Conservation (phyloP, 1,140 invertebrate species). For the Chironomus striatipennis region DNA sequence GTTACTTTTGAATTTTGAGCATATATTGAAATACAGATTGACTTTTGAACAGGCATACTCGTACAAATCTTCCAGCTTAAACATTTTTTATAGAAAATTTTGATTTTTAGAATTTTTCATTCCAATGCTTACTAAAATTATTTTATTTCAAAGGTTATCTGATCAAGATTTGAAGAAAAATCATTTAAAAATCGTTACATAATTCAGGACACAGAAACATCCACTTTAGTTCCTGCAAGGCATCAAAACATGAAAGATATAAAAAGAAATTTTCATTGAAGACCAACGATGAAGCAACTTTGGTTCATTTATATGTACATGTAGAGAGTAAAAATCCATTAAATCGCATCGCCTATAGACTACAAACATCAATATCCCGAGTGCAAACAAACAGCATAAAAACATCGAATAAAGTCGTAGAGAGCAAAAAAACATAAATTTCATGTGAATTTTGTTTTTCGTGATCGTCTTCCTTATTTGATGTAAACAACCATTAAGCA, state of each 20-base stretch:
- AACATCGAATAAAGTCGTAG: conserved; percentile 1
- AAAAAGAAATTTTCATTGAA: too few species aligned
- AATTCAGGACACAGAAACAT: too few species aligned
- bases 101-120: too few species aligned
- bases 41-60: not conserved
- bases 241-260: not conserved
- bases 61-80: not conserved
- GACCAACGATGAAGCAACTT: not conserved
- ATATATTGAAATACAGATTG: not conserved
- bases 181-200: too few species aligned
- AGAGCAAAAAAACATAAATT: not conserved
- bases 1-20: not conserved
- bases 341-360: conserved; percentile 6
- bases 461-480: conserved; percentile 12
- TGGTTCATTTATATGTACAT: not conserved
- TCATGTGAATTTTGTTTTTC: not conserved
- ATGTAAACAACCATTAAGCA: conserved; percentile 13
- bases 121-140: too few species aligned
- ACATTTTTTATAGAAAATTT: not conserved
- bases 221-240: not conserved
- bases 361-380: not conserved
- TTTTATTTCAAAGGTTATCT: too few species aligned
- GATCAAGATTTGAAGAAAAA: too few species aligned
- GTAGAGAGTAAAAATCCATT: not conserved
- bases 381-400: not conserved